Conservation (phyloP, 2,888 invertebrate genomes). For the Apamea monoglypha region DNA sequence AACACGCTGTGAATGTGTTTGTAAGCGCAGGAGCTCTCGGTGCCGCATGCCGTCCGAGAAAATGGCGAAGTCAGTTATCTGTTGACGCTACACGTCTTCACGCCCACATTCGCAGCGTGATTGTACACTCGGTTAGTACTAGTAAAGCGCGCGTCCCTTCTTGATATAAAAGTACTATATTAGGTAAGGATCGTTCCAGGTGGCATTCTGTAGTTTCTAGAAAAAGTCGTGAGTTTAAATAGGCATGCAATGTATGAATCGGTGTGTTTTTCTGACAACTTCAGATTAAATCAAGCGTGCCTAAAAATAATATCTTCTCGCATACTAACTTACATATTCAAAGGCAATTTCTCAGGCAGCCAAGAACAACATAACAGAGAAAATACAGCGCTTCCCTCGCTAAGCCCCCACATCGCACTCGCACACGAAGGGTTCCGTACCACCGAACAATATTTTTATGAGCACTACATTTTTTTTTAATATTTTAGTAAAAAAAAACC, state of each 20-base stretch:
- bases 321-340: conserved; percentile 28
- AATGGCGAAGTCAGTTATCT: no score
- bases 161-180: not conserved
- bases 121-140: not conserved
- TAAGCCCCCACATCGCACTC: conserved; percentile 4
- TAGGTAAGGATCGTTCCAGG: not conserved
- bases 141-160: not conserved
- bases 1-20: not conserved
- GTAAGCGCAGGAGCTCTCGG: no score
- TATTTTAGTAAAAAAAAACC: not conserved
- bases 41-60: no score
- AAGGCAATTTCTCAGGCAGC: conserved; percentile 40
- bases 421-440: no score
- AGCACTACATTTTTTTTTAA: not conserved
- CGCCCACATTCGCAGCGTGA: not conserved
- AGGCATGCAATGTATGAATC: not conserved
- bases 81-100: not conserved
- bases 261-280: not conserved
- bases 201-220: not conserved
- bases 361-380: conserved; percentile 27
- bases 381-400: conserved; percentile 24
- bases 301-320: conserved; percentile 6
- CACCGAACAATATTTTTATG: not conserved
- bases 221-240: not conserved
- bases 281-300: conserved; percentile 21